Evolutionary conservation across 2,113 vertebrate species (phyloP).

Genomic region (Fulica atra): DNA sequence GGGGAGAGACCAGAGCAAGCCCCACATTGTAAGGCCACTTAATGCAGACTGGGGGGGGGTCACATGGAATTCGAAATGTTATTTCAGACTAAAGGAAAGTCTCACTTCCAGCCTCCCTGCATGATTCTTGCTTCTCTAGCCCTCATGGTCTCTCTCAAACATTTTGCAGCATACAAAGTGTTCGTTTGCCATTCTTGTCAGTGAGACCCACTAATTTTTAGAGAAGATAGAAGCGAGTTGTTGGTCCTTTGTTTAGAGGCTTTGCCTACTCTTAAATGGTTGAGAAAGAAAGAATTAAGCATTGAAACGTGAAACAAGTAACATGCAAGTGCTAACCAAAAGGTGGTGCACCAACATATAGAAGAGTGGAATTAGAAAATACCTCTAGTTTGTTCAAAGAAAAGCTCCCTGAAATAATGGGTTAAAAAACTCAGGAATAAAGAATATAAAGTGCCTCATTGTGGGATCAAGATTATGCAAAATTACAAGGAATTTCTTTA

Average conservation of each 20-base stretch:
- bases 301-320: neutral
- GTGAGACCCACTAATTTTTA: neutral
- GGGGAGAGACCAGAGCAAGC: neutral
- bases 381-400: neutral
- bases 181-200: neutral
- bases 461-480: neutral
- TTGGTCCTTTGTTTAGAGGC: neutral
- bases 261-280: neutral
- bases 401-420: neutral
- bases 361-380: neutral
- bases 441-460: conserved; percentile 24
- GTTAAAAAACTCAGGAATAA: neutral
- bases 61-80: neutral
- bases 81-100: neutral
- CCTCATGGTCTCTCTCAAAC: neutral
- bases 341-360: neutral
- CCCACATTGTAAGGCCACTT: neutral
- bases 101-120: neutral
- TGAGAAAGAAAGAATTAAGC: neutral
- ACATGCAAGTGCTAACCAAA: neutral
- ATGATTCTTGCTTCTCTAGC: neutral
- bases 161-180: neutral
- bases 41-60: neutral
- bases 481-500: neutral
- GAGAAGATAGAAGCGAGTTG: neutral